Evolutionary conservation across 2,888 invertebrate species (phyloP).

Genomic region (Lithophane socia): DNA sequence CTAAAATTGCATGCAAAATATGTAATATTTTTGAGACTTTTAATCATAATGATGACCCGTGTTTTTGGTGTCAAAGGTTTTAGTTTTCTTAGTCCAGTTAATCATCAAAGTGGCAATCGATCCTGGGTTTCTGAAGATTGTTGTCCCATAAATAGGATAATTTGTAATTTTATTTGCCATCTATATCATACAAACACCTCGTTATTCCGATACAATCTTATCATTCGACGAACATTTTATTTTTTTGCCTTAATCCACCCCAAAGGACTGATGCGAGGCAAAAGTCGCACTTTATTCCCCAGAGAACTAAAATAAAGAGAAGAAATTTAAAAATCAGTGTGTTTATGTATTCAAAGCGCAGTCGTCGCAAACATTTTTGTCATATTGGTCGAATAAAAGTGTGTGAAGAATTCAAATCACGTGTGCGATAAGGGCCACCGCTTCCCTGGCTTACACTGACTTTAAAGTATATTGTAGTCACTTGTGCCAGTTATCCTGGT

Average conservation of each 20-base stretch:
- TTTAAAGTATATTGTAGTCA: conserved; percentile 85
- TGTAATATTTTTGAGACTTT: not conserved
- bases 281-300: conserved; percentile 41
- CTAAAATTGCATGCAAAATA: too few species aligned
- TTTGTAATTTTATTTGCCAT: not conserved
- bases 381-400: conserved; percentile 85
- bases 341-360: conserved; percentile 83
- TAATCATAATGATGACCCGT: not conserved
- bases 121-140: not conserved
- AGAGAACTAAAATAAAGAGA: conserved; percentile 53
- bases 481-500: conserved; percentile 77
- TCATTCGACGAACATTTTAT: conserved; percentile 39
- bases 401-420: conserved; percentile 81
- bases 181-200: conserved; percentile 5
- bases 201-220: conserved; percentile 32
- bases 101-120: not conserved
- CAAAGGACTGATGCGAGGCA: conserved; percentile 41
- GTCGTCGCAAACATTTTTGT: conserved; percentile 83
- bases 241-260: conserved; percentile 23
- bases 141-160: not conserved
- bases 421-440: conserved; percentile 83
- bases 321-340: conserved; percentile 66
- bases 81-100: not conserved
- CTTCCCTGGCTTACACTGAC: conserved; percentile 81
- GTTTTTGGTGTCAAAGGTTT: not conserved